phyloP scores from a whole-genome alignment of 2,797 vertebrate species.

The Pelodytes ibericus region DNA sequence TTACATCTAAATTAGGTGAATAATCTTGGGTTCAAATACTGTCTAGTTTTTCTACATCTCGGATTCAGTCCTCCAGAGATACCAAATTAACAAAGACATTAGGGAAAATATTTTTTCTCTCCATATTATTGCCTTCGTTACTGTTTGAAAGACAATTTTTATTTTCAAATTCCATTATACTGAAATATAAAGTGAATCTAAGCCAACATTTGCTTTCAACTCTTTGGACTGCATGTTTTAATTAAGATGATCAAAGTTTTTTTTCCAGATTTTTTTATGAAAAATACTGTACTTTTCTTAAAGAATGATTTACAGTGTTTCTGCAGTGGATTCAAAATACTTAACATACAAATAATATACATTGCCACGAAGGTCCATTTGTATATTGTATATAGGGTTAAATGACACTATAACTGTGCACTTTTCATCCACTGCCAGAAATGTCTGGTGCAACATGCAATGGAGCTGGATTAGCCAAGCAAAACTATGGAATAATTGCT shows the following conservation, averaged over 20 bases:
- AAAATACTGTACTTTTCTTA: neutral
- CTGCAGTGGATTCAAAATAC: neutral
- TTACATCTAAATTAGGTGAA: too few species aligned
- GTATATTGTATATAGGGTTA: neutral
- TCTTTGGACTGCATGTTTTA: conserved; percentile 7
- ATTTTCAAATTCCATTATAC: neutral
- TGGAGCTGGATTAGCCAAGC: neutral
- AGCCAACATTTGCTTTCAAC: neutral
- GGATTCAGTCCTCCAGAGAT: too few species aligned
- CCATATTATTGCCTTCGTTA: neutral
- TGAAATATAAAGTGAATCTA: neutral
- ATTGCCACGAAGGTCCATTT: neutral
- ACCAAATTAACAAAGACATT: too few species aligned
- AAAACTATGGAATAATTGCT: neutral
- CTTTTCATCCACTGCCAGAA: neutral
- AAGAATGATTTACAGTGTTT: neutral
- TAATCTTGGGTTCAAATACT: too few species aligned
- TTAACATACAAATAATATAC: neutral
- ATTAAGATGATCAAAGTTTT: conserved; percentile 1
- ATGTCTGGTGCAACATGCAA: neutral
- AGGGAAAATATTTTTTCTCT: too few species aligned
- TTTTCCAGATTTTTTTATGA: neutral
- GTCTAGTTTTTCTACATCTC: too few species aligned
- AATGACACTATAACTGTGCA: neutral
- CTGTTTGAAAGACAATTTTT: neutral